phyloP scores from a whole-genome alignment of 2,888 invertebrate genomes.

The Melipona beecheii region DNA sequence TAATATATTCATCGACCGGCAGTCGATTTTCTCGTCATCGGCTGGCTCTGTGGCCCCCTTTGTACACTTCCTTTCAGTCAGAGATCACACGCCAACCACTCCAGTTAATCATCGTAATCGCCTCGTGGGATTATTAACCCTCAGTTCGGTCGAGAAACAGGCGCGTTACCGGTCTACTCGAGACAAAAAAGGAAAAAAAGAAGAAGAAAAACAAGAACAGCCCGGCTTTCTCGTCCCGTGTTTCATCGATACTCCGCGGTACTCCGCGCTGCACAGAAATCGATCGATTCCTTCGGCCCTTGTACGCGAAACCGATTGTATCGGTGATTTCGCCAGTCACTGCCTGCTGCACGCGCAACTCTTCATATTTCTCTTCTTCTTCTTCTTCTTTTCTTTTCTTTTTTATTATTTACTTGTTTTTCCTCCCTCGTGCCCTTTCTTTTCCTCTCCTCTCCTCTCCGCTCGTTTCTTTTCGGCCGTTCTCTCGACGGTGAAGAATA shows the following conservation, averaged over 20 bases:
- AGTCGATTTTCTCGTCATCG: conserved; percentile 36
- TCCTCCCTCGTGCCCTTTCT: not conserved
- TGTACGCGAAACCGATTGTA: conserved; percentile 34
- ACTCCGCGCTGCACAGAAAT: conserved; percentile 3
- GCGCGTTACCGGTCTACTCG: conserved; percentile 33
- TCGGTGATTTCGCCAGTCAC: conserved; percentile 29
- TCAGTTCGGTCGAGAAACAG: conserved; percentile 17
- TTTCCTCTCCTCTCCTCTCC: not conserved
- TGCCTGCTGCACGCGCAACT: not conserved
- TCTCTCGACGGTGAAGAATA: conserved; percentile 33
- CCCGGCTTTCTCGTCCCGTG: conserved; percentile 51
- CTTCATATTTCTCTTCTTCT: not conserved
- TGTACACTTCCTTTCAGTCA: conserved; percentile 30
- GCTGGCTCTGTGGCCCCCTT: conserved; percentile 23
- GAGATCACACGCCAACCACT: conserved; percentile 37
- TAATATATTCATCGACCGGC: conserved; percentile 42
- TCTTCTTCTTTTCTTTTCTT: too few relatives aligned
- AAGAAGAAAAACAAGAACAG: conserved; percentile 26
- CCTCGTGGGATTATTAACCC: conserved; percentile 56
- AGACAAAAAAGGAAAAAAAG: not conserved
- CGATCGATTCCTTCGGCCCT: conserved; percentile 44
- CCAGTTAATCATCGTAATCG: conserved; percentile 53
- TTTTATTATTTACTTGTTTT: not conserved
- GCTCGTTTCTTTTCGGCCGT: not conserved
- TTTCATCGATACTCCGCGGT: conserved; percentile 22